These are phyloP conservation scores for Thalassarche chlororhynchos DNA, from an alignment of 2,113 vertebrate genomes.

Conservation along the genomic window DNA sequence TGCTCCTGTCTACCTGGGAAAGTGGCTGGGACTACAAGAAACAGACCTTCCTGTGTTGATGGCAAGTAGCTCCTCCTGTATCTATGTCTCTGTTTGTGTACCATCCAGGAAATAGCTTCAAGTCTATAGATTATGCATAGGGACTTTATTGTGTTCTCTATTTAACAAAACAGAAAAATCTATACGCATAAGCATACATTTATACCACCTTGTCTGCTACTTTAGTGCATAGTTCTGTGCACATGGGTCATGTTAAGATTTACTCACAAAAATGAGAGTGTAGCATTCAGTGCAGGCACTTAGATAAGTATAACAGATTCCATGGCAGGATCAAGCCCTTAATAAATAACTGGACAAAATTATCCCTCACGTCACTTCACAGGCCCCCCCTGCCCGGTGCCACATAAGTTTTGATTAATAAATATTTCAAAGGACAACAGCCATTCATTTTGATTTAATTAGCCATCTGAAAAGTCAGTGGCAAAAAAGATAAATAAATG, in stretches of 20 bases:
- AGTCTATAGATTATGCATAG: neutral
- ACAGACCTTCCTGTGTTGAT: conserved; percentile 98
- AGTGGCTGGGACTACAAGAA: conserved; percentile 97
- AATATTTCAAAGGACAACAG: neutral
- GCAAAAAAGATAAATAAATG: neutral
- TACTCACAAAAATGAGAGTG: neutral
- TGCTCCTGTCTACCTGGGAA: conserved; percentile 99
- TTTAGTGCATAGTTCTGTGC: neutral
- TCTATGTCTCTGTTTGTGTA: conserved; percentile 9
- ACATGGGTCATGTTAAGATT: neutral
- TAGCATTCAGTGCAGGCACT: neutral
- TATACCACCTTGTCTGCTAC: neutral
- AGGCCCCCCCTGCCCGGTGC: fast-evolving
- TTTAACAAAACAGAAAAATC: neutral
- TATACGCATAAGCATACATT: neutral
- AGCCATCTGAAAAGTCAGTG: neutral
- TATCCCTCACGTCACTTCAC: neutral
- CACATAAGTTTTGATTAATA: neutral
- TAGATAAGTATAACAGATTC: neutral
- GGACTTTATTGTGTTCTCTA: neutral
- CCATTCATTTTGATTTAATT: conserved; percentile 12
- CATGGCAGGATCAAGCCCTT: neutral
- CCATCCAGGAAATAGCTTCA: neutral
- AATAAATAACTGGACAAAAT: neutral
- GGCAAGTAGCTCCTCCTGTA: conserved; percentile 79